These are phyloP conservation scores for Calliopsis andreniformis DNA, from an alignment of 1,140 invertebrate genomes.

Conservation along the genomic window DNA sequence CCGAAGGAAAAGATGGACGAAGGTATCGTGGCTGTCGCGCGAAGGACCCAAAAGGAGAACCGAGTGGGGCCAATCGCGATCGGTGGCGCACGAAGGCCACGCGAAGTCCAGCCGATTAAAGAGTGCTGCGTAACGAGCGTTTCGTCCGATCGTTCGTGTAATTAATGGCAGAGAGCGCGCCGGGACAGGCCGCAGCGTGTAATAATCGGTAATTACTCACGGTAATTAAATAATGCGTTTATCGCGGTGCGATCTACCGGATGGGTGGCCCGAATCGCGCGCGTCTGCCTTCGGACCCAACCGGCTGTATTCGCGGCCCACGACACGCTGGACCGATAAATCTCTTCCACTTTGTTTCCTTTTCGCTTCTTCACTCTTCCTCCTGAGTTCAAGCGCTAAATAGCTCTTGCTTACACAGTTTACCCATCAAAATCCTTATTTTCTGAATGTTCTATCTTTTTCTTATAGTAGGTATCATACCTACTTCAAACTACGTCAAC, in stretches of 20 bases:
- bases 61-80: neutral
- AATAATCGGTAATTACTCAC: constrained; percentile 76
- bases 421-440: too few relatives aligned
- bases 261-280: constrained; percentile 67
- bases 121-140: constrained; percentile 68
- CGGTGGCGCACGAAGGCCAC: constrained; percentile 32
- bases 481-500: too few relatives aligned
- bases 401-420: constrained; percentile 22
- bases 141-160: constrained; percentile 64
- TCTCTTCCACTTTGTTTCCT: constrained; percentile 57
- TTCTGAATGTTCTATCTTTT: too few relatives aligned
- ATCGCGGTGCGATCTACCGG: constrained; percentile 67
- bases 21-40: neutral
- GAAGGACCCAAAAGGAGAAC: neutral
- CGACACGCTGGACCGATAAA: constrained; percentile 70
- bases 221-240: constrained; percentile 78
- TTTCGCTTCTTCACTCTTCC: constrained; percentile 7
- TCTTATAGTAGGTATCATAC: too few relatives aligned
- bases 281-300: constrained; percentile 49
- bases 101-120: constrained; percentile 59
- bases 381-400: constrained; percentile 2
- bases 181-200: constrained; percentile 61
- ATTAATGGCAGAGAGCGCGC: constrained; percentile 68
- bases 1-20: neutral
- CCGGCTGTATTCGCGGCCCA: constrained; percentile 59